Evolutionary conservation across 2,797 vertebrate species (phyloP), one percentile per base, ranked within the genome.

Genomic region (Antennarius maculatus): DNA sequence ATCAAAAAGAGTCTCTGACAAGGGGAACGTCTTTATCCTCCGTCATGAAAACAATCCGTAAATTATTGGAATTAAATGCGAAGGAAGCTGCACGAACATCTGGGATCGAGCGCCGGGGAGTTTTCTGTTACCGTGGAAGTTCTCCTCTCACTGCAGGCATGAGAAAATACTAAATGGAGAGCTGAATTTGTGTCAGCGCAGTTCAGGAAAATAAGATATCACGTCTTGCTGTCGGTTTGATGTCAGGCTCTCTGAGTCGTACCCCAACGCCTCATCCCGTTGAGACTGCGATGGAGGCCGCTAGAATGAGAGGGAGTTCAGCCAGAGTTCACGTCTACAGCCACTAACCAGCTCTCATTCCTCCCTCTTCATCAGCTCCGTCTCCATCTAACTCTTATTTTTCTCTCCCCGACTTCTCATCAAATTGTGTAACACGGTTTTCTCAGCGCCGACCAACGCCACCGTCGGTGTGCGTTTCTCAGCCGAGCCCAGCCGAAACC

Each of bases 131-230:
- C 79, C 88, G 90, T 37, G 49, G 84, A 91, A 93, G 91, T 93
- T 72, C 93, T 54, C 64, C 93, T 54, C 64, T 67, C 68, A 66
- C 71, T 53, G 79, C 90, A 91, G 90, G 90, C 95, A 94, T 94
- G 94, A 94, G 94, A 96, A 94, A 96, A 96, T 94, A 96, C 95
- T 94, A 95, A 96, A 93, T 90, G 90, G 91, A 92, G 94, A 92
- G 94, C 92, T 92, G 94, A 95, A 94, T 96, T 95, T 95, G 94
- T 97, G 96, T 97, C 96, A 97, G 94, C 88, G 90, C 86, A 79
- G 94, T 94, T 95, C 94, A 94, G 92, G 91, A 97, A 96, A 99
- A 96, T 97, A 97, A 99, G 97, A 98, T 97, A 97, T 98, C 96
- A 98, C 92, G 94, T 95, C 95, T 94, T 95, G 93, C 95, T 95